Conservation (phyloP, 1,140 invertebrate species). For the Ips typographus region DNA sequence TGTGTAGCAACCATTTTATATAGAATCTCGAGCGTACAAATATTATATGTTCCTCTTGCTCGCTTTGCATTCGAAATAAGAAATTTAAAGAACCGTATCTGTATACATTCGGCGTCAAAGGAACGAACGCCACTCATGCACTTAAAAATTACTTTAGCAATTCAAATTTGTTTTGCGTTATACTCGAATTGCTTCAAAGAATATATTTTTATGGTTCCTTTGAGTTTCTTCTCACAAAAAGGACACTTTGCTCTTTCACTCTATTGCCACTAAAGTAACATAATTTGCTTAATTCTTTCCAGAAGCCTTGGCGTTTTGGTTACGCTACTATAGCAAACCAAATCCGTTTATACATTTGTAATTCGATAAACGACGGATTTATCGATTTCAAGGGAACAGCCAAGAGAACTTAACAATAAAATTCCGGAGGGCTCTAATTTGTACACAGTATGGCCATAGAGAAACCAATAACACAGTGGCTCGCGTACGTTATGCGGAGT, state of each 20-base stretch:
- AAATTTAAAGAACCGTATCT: slow-evolving; percentile 13
- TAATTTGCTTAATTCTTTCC: neutral
- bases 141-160: slow-evolving; percentile 27
- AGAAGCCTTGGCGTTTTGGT: neutral
- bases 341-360: neutral
- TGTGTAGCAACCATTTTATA: slow-evolving; percentile 10
- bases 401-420: neutral
- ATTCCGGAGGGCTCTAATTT: slow-evolving; percentile 7
- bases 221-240: neutral
- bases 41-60: slow-evolving; percentile 21
- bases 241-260: neutral
- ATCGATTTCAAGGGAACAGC: no score
- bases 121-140: slow-evolving; percentile 22
- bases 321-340: neutral
- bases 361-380: neutral
- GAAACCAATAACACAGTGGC: slow-evolving; percentile 13
- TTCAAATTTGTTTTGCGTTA: slow-evolving; percentile 27
- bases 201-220: slow-evolving; percentile 6
- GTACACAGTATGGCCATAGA: slow-evolving; percentile 6
- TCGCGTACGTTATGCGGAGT: slow-evolving; percentile 6
- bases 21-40: slow-evolving; percentile 14
- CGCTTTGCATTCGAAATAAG: slow-evolving; percentile 16
- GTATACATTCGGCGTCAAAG: slow-evolving; percentile 10
- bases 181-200: slow-evolving; percentile 14
- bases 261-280: neutral